phyloP scores from a whole-genome alignment of 2,797 vertebrate genomes.

The Acanthurus leucopareius region DNA sequence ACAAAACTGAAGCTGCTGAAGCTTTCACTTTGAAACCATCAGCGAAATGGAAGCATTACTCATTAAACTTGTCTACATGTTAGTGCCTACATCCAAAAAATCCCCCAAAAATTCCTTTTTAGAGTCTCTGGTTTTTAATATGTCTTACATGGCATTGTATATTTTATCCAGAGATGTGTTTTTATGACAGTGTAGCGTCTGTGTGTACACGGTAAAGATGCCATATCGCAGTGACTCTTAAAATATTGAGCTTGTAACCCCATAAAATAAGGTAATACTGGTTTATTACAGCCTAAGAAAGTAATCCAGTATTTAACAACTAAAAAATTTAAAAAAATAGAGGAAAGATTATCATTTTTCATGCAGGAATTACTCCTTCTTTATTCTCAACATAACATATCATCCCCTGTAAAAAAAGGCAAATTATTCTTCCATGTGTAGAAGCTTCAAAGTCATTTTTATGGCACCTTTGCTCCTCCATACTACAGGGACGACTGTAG shows the following conservation, averaged over 20 bases:
- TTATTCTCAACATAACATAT: too few relatives aligned
- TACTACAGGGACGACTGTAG: neutral
- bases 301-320: neutral
- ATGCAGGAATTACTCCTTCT: neutral
- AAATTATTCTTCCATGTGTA: too few relatives aligned
- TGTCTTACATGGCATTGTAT: too few relatives aligned
- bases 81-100: neutral
- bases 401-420: too few relatives aligned
- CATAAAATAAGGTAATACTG: neutral
- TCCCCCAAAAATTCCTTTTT: neutral
- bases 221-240: neutral
- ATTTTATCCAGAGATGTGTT: neutral
- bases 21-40: constrained; percentile 7
- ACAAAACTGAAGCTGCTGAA: constrained; percentile 1
- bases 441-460: neutral
- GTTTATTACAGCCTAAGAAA: too few relatives aligned
- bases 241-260: too few relatives aligned
- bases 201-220: neutral
- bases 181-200: neutral
- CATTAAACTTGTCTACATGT: too few relatives aligned
- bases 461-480: neutral
- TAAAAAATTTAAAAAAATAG: neutral
- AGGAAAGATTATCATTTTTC: neutral
- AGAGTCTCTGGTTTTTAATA: neutral
- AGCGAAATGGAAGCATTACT: neutral